phyloP scores from a whole-genome alignment of 2,888 invertebrate genomes.

The Xylophagus ater region DNA sequence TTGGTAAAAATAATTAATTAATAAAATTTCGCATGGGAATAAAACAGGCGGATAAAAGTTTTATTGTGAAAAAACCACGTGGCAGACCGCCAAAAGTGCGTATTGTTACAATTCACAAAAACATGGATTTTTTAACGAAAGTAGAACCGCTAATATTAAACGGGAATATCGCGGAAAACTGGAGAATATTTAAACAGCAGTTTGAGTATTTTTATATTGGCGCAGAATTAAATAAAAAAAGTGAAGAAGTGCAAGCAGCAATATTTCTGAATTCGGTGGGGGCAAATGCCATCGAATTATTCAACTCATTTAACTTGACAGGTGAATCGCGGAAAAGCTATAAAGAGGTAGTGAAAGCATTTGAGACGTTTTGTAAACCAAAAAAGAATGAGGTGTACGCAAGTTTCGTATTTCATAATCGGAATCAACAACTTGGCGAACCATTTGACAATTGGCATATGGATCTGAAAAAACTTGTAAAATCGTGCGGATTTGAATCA shows the following conservation, averaged over 20 bases:
- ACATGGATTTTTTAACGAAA: not conserved
- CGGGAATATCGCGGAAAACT: constrained; percentile 15
- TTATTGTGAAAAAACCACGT: not conserved
- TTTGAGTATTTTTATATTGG: constrained; percentile 13
- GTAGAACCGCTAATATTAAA: not conserved
- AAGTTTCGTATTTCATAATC: constrained; percentile 4
- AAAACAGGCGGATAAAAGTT: too few relatives aligned
- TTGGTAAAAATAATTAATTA: too few relatives aligned
- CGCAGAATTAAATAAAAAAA: constrained; percentile 15
- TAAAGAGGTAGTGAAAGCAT: constrained; percentile 15
- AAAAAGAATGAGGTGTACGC: constrained; percentile 9
- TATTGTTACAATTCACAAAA: not conserved
- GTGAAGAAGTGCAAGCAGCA: constrained; percentile 17
- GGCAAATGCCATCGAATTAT: constrained; percentile 18
- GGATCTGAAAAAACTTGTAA: constrained; percentile 9
- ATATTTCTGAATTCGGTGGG: constrained; percentile 19
- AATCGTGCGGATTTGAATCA: too few relatives aligned
- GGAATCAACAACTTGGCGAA: constrained; percentile 5
- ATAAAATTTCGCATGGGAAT: too few relatives aligned
- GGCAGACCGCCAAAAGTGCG: not conserved
- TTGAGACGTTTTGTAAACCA: constrained; percentile 13
- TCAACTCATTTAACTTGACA: constrained; percentile 18
- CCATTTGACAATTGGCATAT: constrained; percentile 8
- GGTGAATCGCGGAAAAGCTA: constrained; percentile 8
- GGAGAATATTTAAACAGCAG: constrained; percentile 18